Conservation (phyloP, 2,113 vertebrate genomes). For the Pungitius pungitius region DNA sequence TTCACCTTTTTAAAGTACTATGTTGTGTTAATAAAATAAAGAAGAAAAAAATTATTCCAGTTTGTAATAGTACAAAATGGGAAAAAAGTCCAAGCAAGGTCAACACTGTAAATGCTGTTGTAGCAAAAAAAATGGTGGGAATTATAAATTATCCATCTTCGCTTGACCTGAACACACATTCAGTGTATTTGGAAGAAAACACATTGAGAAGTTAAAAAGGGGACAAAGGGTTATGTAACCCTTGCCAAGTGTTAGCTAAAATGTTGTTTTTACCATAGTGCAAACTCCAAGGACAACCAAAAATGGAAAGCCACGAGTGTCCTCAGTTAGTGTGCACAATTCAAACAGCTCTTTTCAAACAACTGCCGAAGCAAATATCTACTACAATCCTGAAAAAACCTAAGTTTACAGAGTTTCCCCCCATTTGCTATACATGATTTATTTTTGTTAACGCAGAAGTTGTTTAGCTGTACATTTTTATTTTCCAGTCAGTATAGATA, state of each 20-base stretch:
- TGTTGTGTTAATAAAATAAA: too few species aligned
- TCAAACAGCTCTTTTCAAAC: neutral
- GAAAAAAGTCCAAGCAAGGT: too few species aligned
- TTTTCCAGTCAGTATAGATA: conserved; percentile 74
- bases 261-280: neutral
- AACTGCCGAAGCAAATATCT: neutral
- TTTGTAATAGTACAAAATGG: too few species aligned
- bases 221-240: too few species aligned
- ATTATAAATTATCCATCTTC: too few species aligned
- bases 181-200: too few species aligned
- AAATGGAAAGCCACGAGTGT: neutral
- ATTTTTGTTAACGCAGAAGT: conserved; percentile 72
- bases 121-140: too few species aligned
- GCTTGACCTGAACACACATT: neutral
- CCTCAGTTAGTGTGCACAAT: neutral
- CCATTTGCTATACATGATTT: conserved; percentile 58
- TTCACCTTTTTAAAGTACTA: too few species aligned
- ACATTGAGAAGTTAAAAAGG: too few species aligned
- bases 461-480: conserved; percentile 72
- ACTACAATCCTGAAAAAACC: conserved; percentile 14
- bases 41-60: too few species aligned
- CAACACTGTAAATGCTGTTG: too few species aligned
- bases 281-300: neutral
- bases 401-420: conserved; percentile 9
- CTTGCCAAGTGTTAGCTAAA: neutral